phyloP scores from a whole-genome alignment of 2,888 invertebrate genomes.

The Apamea crenata region DNA sequence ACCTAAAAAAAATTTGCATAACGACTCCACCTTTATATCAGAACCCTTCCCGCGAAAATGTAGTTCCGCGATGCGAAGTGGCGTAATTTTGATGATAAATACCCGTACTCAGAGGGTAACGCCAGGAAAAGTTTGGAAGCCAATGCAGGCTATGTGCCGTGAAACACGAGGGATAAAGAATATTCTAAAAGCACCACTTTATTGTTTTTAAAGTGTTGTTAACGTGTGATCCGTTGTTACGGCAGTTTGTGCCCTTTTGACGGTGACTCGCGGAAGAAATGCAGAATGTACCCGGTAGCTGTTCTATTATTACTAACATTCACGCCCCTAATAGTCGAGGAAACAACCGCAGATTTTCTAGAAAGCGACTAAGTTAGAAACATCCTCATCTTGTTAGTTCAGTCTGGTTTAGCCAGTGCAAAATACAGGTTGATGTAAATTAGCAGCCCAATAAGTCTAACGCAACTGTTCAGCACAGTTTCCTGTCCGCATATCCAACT shows the following conservation, averaged over 20 bases:
- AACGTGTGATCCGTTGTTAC: slow-evolving; percentile 35
- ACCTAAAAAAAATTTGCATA: slow-evolving; percentile 71
- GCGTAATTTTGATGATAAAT: slow-evolving; percentile 74
- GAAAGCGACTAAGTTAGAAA: background rate
- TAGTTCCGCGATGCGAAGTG: slow-evolving; percentile 66
- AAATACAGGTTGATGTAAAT: slow-evolving; percentile 1
- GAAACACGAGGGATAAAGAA: slow-evolving; percentile 40
- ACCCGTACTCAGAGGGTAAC: slow-evolving; percentile 53
- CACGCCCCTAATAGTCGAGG: background rate
- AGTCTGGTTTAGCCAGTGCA: background rate
- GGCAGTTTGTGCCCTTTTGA: slow-evolving; percentile 18
- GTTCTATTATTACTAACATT: background rate
- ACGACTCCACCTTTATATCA: slow-evolving; percentile 66
- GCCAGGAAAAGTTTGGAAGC: slow-evolving; percentile 43
- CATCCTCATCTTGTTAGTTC: slow-evolving; percentile 2
- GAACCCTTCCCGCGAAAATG: slow-evolving; percentile 56
- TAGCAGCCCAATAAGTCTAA: background rate
- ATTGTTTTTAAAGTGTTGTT: slow-evolving; percentile 54
- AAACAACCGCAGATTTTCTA: background rate
- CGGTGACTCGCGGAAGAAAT: background rate
- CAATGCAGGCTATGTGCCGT: slow-evolving; percentile 44
- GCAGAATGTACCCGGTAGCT: background rate
- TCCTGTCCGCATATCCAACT: too few relatives aligned
- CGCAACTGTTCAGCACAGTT: background rate
- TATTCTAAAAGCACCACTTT: slow-evolving; percentile 42